A percentile compares a stretch with the other conserved stretches of the same genome.
phyloP scores from a whole-genome alignment of 2,888 invertebrate species.

The Agrotis puta region DNA sequence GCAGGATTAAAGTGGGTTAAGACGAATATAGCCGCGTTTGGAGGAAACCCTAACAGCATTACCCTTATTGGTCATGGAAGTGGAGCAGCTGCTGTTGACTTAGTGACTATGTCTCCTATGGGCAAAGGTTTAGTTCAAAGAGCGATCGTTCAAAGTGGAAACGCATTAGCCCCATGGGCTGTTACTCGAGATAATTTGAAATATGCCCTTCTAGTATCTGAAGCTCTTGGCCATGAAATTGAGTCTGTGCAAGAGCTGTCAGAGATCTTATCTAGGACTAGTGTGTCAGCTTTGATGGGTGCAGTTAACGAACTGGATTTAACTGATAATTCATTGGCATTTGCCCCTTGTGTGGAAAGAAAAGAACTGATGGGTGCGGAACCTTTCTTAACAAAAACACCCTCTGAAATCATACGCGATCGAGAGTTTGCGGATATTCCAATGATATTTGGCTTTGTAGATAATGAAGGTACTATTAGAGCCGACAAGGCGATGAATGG shows the following conservation, averaged over 20 bases:
- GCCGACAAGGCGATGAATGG: conserved; percentile 76
- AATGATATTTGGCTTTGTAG: conserved; percentile 83
- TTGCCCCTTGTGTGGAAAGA: conserved; percentile 85
- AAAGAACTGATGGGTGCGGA: conserved; percentile 68
- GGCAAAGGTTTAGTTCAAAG: conserved; percentile 79
- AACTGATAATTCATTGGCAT: conserved; percentile 84
- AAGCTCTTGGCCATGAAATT: conserved; percentile 82
- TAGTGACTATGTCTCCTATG: conserved; percentile 83
- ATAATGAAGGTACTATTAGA: conserved; percentile 85
- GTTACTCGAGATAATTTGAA: conserved; percentile 83
- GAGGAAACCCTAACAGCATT: conserved; percentile 94
- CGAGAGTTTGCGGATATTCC: conserved; percentile 79
- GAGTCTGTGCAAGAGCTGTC: conserved; percentile 75
- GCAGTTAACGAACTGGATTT: conserved; percentile 84
- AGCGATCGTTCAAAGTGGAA: conserved; percentile 85
- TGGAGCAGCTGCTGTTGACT: conserved; percentile 91
- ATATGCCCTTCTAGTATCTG: conserved; percentile 81
- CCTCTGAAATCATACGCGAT: conserved; percentile 73
- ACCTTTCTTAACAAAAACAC: conserved; percentile 80
- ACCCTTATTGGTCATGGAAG: conserved; percentile 96
- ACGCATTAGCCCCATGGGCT: conserved; percentile 86
- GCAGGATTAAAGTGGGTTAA: conserved; percentile 94
- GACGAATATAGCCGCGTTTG: conserved; percentile 94
- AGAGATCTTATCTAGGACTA: conserved; percentile 79
- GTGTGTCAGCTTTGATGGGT: conserved; percentile 82